These are phyloP conservation scores for Portunus trituberculatus DNA, from an alignment of 1,140 invertebrate genomes.

Conservation along the genomic window DNA sequence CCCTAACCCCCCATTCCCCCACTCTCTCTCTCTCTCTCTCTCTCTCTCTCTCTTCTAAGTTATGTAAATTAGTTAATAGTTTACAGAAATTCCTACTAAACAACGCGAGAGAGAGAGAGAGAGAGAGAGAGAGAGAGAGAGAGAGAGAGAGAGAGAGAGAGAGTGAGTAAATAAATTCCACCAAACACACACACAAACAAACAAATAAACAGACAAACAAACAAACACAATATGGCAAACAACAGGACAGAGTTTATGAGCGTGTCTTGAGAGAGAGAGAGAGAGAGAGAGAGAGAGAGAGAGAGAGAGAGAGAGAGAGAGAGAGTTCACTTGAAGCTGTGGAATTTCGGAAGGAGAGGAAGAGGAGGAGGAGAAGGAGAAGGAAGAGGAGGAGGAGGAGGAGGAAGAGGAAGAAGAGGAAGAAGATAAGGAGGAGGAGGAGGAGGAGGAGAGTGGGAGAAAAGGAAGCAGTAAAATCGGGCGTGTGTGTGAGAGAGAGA, in stretches of 20 bases:
- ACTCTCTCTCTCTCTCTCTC: no score
- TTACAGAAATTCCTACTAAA: no score
- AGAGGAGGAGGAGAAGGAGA: neutral
- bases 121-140: conserved; percentile 32
- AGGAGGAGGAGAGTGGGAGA: neutral
- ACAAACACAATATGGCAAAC: neutral
- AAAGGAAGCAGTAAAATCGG: neutral
- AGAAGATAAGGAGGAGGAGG: neutral
- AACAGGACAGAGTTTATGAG: neutral
- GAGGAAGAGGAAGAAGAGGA: neutral
- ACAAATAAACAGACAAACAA: conserved; percentile 18
- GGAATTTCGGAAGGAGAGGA: neutral
- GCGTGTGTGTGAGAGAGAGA: neutral
- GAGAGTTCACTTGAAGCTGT: neutral
- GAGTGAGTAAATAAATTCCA: no score
- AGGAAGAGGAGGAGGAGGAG: neutral
- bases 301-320: neutral
- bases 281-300: neutral
- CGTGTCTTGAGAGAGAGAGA: neutral
- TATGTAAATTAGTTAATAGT: no score
- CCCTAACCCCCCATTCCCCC: no score
- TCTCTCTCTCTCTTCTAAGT: no score
- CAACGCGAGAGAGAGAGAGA: neutral
- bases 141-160: neutral
- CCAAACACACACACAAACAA: conserved; percentile 26